Evolutionary conservation across 2,797 vertebrate genomes (phyloP).

Genomic region (Thunnus albacares): DNA sequence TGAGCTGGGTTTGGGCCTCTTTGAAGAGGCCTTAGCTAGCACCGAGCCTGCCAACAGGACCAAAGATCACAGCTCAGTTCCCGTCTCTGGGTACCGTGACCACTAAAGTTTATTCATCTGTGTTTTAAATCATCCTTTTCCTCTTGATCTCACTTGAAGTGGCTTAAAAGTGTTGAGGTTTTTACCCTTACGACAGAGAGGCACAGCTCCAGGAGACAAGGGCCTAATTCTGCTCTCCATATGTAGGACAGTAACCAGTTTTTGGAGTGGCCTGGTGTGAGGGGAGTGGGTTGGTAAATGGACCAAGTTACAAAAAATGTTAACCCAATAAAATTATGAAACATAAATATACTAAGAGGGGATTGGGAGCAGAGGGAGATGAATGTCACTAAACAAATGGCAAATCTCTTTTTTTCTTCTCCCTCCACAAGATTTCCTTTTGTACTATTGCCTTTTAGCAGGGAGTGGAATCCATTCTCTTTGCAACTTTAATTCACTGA

Average conservation of each 20-base stretch:
- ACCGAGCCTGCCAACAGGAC: slow-evolving; percentile 63
- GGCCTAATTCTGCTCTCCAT: slow-evolving; percentile 51
- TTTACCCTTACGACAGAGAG: slow-evolving; percentile 59
- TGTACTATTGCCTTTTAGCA: slow-evolving; percentile 60
- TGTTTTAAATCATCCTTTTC: slow-evolving; percentile 80
- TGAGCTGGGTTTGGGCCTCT: slow-evolving; percentile 60
- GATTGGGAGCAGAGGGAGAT: slow-evolving; percentile 55
- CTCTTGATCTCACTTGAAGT: slow-evolving; percentile 76
- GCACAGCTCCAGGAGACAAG: slow-evolving; percentile 52
- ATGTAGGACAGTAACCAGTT: slow-evolving; percentile 43
- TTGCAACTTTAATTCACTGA: slow-evolving; percentile 85
- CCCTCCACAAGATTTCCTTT: slow-evolving; percentile 61
- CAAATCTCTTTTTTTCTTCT: slow-evolving; percentile 50
- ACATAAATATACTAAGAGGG: slow-evolving; percentile 72
- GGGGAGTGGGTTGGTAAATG: slow-evolving; percentile 33
- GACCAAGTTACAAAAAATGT: slow-evolving; percentile 50
- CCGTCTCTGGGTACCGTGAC: slow-evolving; percentile 68
- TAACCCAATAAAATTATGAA: slow-evolving; percentile 75
- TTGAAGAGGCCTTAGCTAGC: slow-evolving; percentile 76
- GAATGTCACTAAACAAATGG: slow-evolving; percentile 65
- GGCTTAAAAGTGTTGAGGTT: slow-evolving; percentile 79
- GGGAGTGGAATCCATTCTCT: slow-evolving; percentile 77
- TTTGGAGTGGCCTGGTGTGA: slow-evolving; percentile 21
- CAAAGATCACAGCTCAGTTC: slow-evolving; percentile 71
- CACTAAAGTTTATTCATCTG: slow-evolving; percentile 79